phyloP scores from a whole-genome alignment of 1,140 invertebrate species.

The Apis florea region DNA sequence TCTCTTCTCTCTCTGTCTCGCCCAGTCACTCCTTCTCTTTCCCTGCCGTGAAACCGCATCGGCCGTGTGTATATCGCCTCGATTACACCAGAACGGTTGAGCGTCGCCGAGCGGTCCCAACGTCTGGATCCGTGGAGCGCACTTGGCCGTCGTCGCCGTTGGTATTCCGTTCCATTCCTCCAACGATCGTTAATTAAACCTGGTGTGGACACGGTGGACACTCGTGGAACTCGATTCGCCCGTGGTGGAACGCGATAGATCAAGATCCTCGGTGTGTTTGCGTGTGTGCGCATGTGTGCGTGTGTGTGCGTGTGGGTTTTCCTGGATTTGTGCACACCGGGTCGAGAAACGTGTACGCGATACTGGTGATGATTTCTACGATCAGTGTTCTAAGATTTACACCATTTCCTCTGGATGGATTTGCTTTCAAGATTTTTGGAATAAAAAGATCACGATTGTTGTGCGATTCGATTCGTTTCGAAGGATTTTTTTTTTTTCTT shows the following conservation, averaged over 20 bases:
- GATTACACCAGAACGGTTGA: conserved; percentile 58
- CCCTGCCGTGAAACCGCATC: conserved; percentile 59
- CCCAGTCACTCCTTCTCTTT: conserved; percentile 20
- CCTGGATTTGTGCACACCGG: too few species aligned
- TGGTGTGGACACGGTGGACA: background rate
- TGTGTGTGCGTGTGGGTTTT: too few species aligned
- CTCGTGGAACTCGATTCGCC: too few species aligned
- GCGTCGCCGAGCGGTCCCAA: conserved; percentile 58
- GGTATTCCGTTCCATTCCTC: conserved; percentile 4
- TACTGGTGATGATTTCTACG: too few species aligned
- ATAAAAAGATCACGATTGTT: too few species aligned
- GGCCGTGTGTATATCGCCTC: conserved; percentile 52
- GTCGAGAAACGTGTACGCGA: too few species aligned
- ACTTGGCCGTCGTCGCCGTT: conserved; percentile 46
- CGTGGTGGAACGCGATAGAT: background rate
- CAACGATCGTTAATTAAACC: conserved; percentile 32
- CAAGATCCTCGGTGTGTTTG: background rate
- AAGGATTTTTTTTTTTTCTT: too few species aligned
- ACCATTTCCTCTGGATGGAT: too few species aligned
- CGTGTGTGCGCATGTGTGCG: too few species aligned
- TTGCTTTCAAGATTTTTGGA: too few species aligned
- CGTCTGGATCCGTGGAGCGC: conserved; percentile 55
- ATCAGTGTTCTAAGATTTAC: too few species aligned
- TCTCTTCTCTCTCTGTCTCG: conserved; percentile 25
- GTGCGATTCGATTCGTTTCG: too few species aligned